Percentiles rank a stretch among this genome's conserved stretches.
Evolutionary conservation across 2,113 vertebrate species (phyloP).

Genomic region (Poeciliopsis occidentalis): DNA sequence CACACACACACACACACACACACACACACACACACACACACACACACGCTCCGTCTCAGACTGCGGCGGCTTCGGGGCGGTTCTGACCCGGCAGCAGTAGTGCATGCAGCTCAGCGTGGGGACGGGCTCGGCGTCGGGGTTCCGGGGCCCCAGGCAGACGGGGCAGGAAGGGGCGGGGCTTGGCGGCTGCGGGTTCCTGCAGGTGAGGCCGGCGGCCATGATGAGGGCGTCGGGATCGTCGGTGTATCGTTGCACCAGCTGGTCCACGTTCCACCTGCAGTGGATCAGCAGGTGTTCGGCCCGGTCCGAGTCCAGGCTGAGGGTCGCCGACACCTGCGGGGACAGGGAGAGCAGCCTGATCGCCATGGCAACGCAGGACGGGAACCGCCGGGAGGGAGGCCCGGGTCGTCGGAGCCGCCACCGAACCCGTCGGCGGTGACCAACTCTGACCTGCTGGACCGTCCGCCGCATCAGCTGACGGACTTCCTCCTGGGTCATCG

Average conservation of each 20-base stretch:
- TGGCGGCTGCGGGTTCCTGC: slow-evolving; percentile 73
- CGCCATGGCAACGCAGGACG: not conserved
- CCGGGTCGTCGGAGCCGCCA: too few species aligned
- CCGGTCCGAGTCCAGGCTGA: slow-evolving; percentile 85
- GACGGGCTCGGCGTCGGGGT: slow-evolving; percentile 66
- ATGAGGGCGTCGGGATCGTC: slow-evolving; percentile 85
- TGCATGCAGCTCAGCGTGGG: slow-evolving; percentile 91
- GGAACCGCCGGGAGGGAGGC: too few species aligned
- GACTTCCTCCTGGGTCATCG: slow-evolving; percentile 91
- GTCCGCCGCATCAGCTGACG: slow-evolving; percentile 89
- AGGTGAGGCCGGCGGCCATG: slow-evolving; percentile 85
- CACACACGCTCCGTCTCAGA: not conserved
- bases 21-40: not conserved
- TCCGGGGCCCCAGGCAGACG: slow-evolving; percentile 84
- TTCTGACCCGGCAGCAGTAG: slow-evolving; percentile 92
- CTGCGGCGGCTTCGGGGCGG: too few species aligned
- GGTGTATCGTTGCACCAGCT: slow-evolving; percentile 88
- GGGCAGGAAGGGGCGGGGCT: slow-evolving; percentile 84
- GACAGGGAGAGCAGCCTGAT: not conserved
- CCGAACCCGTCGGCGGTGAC: too few species aligned
- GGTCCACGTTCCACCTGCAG: slow-evolving; percentile 92
- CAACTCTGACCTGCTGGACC: slow-evolving; percentile 78
- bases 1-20: slow-evolving; percentile 2
- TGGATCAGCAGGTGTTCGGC: slow-evolving; percentile 90
- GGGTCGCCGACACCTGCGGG: slow-evolving; percentile 85